These are phyloP conservation scores for Parasteatoda lunata DNA, from an alignment of 2,888 invertebrate genomes.

Conservation along the genomic window DNA sequence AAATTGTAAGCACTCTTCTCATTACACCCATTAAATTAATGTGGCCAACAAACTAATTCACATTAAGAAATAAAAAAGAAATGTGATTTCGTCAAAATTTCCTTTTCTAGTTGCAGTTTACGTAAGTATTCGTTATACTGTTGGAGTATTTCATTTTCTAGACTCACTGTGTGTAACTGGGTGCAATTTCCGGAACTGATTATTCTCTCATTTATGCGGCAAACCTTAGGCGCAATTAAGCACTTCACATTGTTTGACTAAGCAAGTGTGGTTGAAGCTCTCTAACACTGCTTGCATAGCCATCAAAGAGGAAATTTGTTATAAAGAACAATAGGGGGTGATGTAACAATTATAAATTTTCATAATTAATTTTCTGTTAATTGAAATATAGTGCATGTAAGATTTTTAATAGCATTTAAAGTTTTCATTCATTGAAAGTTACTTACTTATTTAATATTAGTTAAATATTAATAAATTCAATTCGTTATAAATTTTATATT, in stretches of 20 bases:
- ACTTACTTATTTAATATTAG: too few species aligned
- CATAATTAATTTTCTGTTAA: too few species aligned
- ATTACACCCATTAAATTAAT: too few species aligned
- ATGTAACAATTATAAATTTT: neutral
- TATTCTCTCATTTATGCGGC: slow-evolving; percentile 46
- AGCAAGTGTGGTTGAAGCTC: slow-evolving; percentile 38
- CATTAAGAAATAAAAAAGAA: too few species aligned
- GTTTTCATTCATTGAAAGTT: too few species aligned
- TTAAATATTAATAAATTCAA: too few species aligned
- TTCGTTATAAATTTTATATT: too few species aligned
- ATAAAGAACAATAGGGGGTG: slow-evolving; percentile 11
- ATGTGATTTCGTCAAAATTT: neutral
- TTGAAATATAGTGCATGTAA: too few species aligned
- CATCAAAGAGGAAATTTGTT: slow-evolving; percentile 33
- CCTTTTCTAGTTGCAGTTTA: neutral
- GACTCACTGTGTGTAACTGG: slow-evolving; percentile 34
- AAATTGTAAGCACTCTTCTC: too few species aligned
- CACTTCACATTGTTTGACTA: slow-evolving; percentile 47
- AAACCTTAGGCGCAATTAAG: slow-evolving; percentile 50
- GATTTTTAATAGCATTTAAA: too few species aligned
- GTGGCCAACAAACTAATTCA: too few species aligned
- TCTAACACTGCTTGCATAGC: slow-evolving; percentile 16
- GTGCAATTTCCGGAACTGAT: slow-evolving; percentile 50
- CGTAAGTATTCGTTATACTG: slow-evolving; percentile 12
- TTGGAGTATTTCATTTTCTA: slow-evolving; percentile 21